phyloP scores from a whole-genome alignment of 2,888 invertebrate genomes.

The Drosophila basisetae region DNA sequence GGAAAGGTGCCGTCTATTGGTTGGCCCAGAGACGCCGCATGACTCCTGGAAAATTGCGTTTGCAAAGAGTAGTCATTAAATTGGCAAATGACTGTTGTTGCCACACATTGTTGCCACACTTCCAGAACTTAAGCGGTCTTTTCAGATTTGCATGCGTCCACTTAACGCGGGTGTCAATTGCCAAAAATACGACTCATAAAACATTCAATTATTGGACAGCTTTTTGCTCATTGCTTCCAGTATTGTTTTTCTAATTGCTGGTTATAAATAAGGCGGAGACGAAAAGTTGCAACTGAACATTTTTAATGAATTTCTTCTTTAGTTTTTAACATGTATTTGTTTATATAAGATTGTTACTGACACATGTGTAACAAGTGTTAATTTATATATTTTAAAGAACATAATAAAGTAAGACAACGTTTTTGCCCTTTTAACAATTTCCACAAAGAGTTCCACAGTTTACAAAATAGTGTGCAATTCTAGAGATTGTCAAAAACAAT shows the following conservation, averaged over 20 bases:
- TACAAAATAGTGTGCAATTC: not conserved
- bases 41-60: conserved; percentile 60
- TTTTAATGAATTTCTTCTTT: not conserved
- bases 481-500: not conserved
- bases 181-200: conserved; percentile 25
- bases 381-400: not conserved
- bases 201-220: conserved; percentile 7
- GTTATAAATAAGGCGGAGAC: not conserved
- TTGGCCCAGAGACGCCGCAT: conserved; percentile 26
- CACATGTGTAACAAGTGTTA: not conserved
- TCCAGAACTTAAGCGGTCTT: conserved; percentile 12
- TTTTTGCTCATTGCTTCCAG: not conserved
- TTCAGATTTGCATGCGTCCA: conserved; percentile 37
- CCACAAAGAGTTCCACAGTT: rapidly evolving
- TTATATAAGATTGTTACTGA: not conserved
- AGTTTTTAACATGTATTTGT: not conserved
- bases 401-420: not conserved
- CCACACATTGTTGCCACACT: conserved; percentile 67
- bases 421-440: not conserved
- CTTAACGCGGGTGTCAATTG: conserved; percentile 35
- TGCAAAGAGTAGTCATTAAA: conserved; percentile 59
- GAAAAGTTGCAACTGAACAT: not conserved
- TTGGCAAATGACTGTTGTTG: conserved; percentile 54
- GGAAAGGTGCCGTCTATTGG: conserved; percentile 63
- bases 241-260: not conserved